A percentile compares a stretch with the other conserved stretches of the same genome.
These are phyloP conservation scores for Spatulosminthurus flaviceps DNA, from an alignment of 2,888 invertebrate species.

Conservation along the genomic window DNA sequence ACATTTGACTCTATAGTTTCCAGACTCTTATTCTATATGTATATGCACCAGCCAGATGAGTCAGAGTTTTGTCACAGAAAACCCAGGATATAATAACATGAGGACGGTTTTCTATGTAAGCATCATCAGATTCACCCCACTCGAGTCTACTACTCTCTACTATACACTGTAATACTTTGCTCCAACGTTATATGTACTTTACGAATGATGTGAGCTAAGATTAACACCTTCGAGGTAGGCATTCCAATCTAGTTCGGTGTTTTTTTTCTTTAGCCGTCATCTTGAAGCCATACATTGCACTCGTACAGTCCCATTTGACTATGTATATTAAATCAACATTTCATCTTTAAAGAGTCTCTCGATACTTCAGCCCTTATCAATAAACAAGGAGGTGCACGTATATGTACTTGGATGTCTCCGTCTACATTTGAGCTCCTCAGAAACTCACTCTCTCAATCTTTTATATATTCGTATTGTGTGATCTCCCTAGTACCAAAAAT, in stretches of 20 bases:
- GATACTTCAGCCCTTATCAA: too few relatives aligned
- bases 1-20: slow-evolving; percentile 13
- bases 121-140: background rate
- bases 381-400: too few relatives aligned
- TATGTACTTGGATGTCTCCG: too few relatives aligned
- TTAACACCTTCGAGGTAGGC: slow-evolving; percentile 19
- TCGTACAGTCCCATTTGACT: background rate
- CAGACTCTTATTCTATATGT: background rate
- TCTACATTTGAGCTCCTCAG: too few relatives aligned
- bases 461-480: background rate
- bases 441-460: background rate
- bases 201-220: background rate
- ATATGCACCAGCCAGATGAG: slow-evolving; percentile 13
- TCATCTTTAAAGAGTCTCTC: too few relatives aligned
- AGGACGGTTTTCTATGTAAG: background rate
- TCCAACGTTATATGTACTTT: too few relatives aligned
- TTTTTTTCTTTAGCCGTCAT: slow-evolving; percentile 7
- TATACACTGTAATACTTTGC: too few relatives aligned
- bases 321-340: background rate
- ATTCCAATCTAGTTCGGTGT: slow-evolving; percentile 19
- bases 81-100: background rate
- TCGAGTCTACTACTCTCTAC: too few relatives aligned
- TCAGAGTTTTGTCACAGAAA: slow-evolving; percentile 33
- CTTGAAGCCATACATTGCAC: background rate
- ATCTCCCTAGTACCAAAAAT: background rate